Conservation (phyloP, 2,113 vertebrate species). For the Phyllopteryx taeniolatus region DNA sequence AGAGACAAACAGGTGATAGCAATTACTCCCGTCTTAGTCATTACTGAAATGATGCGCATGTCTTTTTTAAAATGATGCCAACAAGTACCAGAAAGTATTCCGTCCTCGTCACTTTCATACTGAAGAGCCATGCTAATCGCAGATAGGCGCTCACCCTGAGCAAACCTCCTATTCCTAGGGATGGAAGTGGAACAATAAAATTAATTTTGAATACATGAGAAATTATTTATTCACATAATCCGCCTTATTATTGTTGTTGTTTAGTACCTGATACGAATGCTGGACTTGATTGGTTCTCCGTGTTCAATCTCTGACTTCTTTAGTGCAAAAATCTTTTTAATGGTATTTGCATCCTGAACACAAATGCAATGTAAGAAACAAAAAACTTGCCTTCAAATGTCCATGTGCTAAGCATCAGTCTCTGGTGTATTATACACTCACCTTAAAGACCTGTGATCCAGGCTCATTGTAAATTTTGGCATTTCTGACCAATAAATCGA, state of each 20-base stretch:
- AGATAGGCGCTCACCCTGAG: constrained; percentile 91
- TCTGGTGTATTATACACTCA: constrained; percentile 45
- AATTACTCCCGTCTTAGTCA: background rate
- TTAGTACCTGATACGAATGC: constrained; percentile 89
- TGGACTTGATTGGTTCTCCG: constrained; percentile 90
- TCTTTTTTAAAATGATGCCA: background rate
- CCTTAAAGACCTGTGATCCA: constrained; percentile 98
- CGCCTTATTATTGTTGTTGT: background rate
- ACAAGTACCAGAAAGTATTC: constrained; percentile 85
- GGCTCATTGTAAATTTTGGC: constrained; percentile 98
- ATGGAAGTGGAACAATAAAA: background rate
- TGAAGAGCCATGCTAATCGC: constrained; percentile 97
- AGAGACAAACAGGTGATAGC: background rate
- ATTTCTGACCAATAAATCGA: constrained; percentile 95
- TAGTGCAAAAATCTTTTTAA: constrained; percentile 96
- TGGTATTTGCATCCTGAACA: constrained; percentile 93
- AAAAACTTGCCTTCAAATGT: background rate
- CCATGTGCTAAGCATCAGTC: background rate
- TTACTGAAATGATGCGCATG: background rate
- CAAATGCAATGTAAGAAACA: background rate
- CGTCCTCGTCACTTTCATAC: constrained; percentile 97
- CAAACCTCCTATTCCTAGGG: constrained; percentile 88
- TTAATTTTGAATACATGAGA: background rate
- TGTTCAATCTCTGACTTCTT: constrained; percentile 95
- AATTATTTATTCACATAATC: background rate